Percentiles rank a stretch among this genome's conserved stretches.
Conservation (phyloP, 2,797 vertebrate genomes). For the Girardinus metallicus region DNA sequence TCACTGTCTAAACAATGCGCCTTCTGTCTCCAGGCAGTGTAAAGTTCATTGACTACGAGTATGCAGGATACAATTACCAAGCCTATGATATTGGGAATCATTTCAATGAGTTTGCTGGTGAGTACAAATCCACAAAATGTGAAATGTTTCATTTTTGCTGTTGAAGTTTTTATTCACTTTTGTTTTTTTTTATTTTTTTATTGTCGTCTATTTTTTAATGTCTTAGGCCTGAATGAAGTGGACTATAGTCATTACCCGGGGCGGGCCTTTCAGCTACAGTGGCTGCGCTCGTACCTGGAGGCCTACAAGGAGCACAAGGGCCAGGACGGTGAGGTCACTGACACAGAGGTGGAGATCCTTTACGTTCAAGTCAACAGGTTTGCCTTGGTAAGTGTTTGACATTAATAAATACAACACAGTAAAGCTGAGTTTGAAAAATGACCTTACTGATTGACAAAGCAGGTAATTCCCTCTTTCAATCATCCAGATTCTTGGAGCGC, state of each 20-base stretch:
- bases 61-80: constrained; percentile 98
- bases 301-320: constrained; percentile 93
- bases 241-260: constrained; percentile 93
- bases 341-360: constrained; percentile 90
- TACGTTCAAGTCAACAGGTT: constrained; percentile 97
- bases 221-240: constrained; percentile 92
- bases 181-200: accelerated
- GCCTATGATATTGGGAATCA: constrained; percentile 99
- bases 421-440: not conserved
- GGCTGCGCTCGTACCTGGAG: constrained; percentile 93
- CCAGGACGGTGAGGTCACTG: constrained; percentile 84
- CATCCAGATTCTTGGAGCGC: not conserved
- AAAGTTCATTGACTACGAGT: constrained; percentile 99
- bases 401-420: not conserved
- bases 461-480: not conserved
- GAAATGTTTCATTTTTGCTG: not conserved
- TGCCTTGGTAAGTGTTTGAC: constrained; percentile 86
- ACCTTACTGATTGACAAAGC: not conserved
- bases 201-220: not conserved
- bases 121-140: not conserved
- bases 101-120: constrained; percentile 99
- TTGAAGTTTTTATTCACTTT: accelerated
- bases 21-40: constrained; percentile 88
- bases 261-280: constrained; percentile 87
- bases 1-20: constrained; percentile 67